These are phyloP conservation scores for Myiagra hebetior DNA, from an alignment of 2,113 vertebrate species.

Conservation along the genomic window DNA sequence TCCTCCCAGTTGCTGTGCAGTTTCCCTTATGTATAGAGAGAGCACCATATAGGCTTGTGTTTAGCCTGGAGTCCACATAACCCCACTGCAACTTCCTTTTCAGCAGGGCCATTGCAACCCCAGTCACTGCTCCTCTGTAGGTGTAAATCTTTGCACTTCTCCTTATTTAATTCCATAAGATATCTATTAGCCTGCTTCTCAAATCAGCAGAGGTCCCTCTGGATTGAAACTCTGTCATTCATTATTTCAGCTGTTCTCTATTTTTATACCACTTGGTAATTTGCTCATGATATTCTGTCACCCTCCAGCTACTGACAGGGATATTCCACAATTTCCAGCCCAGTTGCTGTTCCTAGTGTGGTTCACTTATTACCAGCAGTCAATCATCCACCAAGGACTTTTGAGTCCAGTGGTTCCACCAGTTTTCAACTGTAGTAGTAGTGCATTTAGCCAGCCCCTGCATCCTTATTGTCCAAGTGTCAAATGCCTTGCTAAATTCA, in stretches of 20 bases:
- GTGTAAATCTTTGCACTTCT: neutral
- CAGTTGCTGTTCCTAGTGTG: neutral
- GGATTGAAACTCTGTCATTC: neutral
- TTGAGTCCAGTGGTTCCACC: neutral
- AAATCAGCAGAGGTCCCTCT: neutral
- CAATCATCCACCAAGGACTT: neutral
- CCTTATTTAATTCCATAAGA: neutral
- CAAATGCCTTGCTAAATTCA: neutral
- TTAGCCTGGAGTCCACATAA: neutral
- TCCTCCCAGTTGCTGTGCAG: neutral
- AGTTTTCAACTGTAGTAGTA: neutral
- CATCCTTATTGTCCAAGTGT: neutral
- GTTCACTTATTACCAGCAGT: neutral
- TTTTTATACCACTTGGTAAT: neutral
- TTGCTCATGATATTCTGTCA: neutral
- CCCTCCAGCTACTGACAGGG: neutral
- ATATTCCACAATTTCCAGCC: neutral
- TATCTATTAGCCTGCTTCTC: neutral
- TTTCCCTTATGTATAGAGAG: neutral
- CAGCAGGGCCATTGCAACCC: neutral
- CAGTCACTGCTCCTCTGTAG: fast-evolving
- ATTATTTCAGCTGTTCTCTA: neutral
- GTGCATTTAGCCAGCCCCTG: neutral
- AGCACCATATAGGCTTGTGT: neutral
- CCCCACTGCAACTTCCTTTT: neutral